Conservation (phyloP, 2,888 invertebrate species). For the Apodemia hepburni region DNA sequence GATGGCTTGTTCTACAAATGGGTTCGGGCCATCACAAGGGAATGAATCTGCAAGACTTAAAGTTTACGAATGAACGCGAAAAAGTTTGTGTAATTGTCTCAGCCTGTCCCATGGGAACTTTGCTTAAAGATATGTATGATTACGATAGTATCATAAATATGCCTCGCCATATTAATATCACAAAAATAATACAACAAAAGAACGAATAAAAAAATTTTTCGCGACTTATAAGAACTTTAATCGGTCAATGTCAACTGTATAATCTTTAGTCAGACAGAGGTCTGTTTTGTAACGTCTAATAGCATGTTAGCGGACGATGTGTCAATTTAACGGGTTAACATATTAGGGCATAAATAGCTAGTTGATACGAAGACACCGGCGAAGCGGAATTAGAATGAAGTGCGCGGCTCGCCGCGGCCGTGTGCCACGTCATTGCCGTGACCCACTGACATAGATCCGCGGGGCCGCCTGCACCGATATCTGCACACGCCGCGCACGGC, state of each 20-base stretch:
- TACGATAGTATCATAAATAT: background rate
- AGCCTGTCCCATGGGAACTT: background rate
- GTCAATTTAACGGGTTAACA: constrained; percentile 36
- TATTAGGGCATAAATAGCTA: constrained; percentile 44
- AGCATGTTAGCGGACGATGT: constrained; percentile 27
- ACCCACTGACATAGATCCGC: constrained; percentile 85
- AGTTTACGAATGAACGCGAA: too few species aligned
- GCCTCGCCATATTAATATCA: background rate
- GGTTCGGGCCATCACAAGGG: too few species aligned
- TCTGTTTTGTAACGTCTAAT: constrained; percentile 26
- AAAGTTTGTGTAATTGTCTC: too few species aligned
- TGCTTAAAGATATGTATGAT: background rate
- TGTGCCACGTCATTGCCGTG: constrained; percentile 82
- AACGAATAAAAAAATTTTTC: constrained; percentile 6
- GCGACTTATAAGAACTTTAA: constrained; percentile 18
- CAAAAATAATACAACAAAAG: too few species aligned
- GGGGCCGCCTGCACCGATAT: constrained; percentile 78
- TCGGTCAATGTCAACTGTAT: constrained; percentile 64
- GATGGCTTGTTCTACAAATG: too few species aligned
- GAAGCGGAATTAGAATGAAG: constrained; percentile 80
- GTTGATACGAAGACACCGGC: constrained; percentile 58
- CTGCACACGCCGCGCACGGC: constrained; percentile 45
- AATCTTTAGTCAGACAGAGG: constrained; percentile 36
- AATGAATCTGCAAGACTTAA: too few species aligned
- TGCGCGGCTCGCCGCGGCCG: constrained; percentile 72